Evolutionary conservation across 2,113 vertebrate species (phyloP).

Genomic region (Lagenorhynchus albirostris): DNA sequence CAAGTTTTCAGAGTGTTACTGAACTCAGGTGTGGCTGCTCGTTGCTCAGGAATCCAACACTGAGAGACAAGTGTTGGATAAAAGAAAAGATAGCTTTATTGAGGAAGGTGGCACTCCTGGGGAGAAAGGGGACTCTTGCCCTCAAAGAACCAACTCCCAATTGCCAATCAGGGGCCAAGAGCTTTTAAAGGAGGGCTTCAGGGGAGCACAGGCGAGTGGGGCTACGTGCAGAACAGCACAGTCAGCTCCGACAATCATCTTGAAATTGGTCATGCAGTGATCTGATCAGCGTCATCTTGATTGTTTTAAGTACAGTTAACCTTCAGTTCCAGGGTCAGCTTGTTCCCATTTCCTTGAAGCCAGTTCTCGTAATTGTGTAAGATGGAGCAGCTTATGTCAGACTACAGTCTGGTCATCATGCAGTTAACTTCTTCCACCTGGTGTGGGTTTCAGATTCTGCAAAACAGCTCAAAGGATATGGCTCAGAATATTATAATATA

Average conservation of each 20-base stretch:
- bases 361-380: neutral
- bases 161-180: neutral
- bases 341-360: neutral
- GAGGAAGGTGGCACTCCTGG: neutral
- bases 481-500: neutral
- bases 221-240: neutral
- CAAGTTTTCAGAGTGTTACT: neutral
- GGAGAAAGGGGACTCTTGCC: neutral
- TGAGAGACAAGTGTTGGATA: neutral
- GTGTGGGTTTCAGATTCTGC: neutral
- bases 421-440: neutral
- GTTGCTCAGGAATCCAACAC: neutral
- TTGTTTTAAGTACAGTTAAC: neutral
- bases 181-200: neutral
- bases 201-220: accelerated
- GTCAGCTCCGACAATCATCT: neutral
- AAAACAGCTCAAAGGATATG: neutral
- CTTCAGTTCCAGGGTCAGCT: neutral
- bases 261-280: neutral
- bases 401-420: neutral
- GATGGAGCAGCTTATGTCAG: neutral
- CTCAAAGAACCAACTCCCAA: neutral
- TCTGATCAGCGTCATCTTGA: neutral
- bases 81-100: neutral
- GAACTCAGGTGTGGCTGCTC: neutral